A percentile compares a stretch with the other conserved stretches of the same genome.
Conservation (phyloP, 1,140 invertebrate genomes). For the Hetaerina americana region DNA sequence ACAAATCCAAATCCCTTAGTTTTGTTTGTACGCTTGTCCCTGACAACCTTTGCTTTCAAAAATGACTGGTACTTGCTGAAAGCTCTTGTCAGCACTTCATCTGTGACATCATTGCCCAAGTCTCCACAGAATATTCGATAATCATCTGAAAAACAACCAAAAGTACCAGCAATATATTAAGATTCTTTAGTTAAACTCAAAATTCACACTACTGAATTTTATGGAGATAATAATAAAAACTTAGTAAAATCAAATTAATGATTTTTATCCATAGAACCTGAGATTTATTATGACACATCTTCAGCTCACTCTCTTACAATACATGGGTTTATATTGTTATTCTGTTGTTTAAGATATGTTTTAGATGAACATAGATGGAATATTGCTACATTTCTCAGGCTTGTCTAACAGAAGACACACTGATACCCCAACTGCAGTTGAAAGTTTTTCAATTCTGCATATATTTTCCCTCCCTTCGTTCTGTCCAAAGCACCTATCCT, state of each 20-base stretch:
- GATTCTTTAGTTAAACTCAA: not conserved
- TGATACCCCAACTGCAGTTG: no score
- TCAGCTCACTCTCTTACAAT: no score
- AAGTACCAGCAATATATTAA: slow-evolving; percentile 9
- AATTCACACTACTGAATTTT: slow-evolving; percentile 4
- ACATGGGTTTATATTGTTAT: not conserved
- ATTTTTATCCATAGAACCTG: no score
- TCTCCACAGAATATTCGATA: slow-evolving; percentile 98
- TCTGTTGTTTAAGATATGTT: not conserved
- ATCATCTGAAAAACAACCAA: slow-evolving; percentile 53
- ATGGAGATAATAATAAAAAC: slow-evolving; percentile 6
- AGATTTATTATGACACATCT: no score
- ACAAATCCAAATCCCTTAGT: slow-evolving; percentile 98
- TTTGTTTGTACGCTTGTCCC: slow-evolving; percentile 95
- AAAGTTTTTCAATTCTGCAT: no score
- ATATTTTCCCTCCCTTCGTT: no score
- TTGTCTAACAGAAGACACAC: no score
- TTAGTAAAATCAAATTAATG: slow-evolving; percentile 3
- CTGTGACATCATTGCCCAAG: slow-evolving; percentile 97
- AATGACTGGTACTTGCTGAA: slow-evolving; percentile 95
- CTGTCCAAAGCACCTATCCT: no score
- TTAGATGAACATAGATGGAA: no score
- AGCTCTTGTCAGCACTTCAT: slow-evolving; percentile 84
- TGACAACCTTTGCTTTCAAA: slow-evolving; percentile 84
- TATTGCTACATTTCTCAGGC: no score